phyloP scores from a whole-genome alignment of 2,113 vertebrate species.

The Delphinapterus leucas region DNA sequence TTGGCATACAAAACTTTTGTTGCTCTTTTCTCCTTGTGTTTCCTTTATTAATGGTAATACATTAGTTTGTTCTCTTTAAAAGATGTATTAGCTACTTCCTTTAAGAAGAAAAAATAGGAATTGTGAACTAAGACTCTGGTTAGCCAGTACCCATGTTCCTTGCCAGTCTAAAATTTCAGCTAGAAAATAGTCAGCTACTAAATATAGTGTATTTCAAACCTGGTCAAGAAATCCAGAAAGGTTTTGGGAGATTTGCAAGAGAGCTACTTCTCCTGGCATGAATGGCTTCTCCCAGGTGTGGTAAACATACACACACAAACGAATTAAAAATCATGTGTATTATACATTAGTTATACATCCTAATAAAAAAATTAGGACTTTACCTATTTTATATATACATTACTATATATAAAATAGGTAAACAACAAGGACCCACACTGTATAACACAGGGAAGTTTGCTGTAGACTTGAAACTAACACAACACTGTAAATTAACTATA shows the following conservation, averaged over 20 bases:
- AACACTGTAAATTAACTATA: background rate
- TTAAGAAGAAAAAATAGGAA: background rate
- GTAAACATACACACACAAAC: background rate
- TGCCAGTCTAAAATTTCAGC: background rate
- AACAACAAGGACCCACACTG: background rate
- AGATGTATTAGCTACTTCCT: background rate
- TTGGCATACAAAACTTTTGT: background rate
- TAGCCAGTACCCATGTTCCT: background rate
- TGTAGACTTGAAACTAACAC: background rate
- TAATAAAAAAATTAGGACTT: background rate
- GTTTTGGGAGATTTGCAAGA: background rate
- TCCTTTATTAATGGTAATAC: background rate
- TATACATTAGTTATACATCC: background rate
- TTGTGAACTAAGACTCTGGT: background rate
- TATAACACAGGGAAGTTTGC: background rate
- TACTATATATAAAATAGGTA: background rate
- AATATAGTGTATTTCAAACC: background rate
- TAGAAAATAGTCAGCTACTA: background rate
- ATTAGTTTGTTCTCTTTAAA: background rate
- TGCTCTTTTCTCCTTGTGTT: background rate
- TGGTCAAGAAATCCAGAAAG: background rate
- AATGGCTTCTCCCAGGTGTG: background rate
- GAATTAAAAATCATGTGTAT: background rate
- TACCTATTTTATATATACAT: background rate
- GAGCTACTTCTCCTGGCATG: background rate